Percentiles rank a stretch among this genome's conserved stretches.
phyloP scores from a whole-genome alignment of 2,797 vertebrate genomes.

The Smutsia temminckii region DNA sequence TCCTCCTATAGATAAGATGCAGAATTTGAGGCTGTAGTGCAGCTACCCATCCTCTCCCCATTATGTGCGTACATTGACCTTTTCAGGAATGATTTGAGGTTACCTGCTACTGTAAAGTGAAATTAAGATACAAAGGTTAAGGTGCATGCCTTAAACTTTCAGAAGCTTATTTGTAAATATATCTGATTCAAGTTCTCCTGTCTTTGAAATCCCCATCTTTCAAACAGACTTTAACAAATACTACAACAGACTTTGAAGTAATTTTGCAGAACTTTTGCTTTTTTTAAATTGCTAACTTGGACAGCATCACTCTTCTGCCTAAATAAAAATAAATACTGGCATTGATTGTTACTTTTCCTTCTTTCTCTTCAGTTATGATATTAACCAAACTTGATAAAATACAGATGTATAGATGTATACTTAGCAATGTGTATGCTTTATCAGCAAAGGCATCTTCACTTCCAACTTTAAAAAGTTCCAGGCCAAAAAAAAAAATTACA shows the following conservation, averaged over 20 bases:
- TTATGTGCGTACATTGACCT: neutral
- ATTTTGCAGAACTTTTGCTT: neutral
- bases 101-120: neutral
- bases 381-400: conserved; percentile 33
- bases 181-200: neutral
- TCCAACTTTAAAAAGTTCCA: conserved; percentile 16
- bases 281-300: neutral
- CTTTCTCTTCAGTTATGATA: conserved; percentile 13
- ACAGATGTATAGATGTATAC: neutral
- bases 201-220: neutral
- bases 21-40: neutral
- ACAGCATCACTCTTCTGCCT: neutral
- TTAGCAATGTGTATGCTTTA: neutral
- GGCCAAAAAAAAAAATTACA: neutral
- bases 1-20: neutral
- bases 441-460: neutral
- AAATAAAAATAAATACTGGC: neutral
- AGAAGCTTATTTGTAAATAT: neutral
- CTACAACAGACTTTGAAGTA: neutral
- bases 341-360: neutral
- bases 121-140: neutral
- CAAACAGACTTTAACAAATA: neutral
- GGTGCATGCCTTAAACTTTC: neutral
- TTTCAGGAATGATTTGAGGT: neutral
- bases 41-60: neutral